A percentile compares a stretch with the other conserved stretches of the same genome.
These are phyloP conservation scores for Benthosema pterotum DNA, from an alignment of 2,797 vertebrate species.

Conservation along the genomic window DNA sequence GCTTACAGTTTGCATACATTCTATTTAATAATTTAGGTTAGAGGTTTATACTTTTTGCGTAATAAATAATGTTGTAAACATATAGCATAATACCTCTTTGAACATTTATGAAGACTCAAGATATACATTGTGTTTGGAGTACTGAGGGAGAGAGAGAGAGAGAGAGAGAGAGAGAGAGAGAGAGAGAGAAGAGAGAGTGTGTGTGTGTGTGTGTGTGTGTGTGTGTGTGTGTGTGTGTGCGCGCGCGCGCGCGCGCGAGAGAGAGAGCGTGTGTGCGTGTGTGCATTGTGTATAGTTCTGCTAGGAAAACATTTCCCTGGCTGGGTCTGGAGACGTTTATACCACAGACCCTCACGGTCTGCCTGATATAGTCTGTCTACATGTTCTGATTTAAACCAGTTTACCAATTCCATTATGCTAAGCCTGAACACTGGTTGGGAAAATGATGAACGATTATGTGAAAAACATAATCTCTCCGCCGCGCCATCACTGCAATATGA, in stretches of 20 bases:
- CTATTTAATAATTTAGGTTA: too few relatives aligned
- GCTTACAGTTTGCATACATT: too few relatives aligned
- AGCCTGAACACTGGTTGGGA: constrained; percentile 82
- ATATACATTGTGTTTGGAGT: too few relatives aligned
- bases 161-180: too few relatives aligned
- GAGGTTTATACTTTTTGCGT: too few relatives aligned
- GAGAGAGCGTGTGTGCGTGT: constrained; percentile 24
- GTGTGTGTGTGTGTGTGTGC: background rate
- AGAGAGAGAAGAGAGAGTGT: background rate
- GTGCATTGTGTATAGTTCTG: constrained; percentile 2
- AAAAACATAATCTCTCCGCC: constrained; percentile 85
- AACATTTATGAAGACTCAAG: too few relatives aligned
- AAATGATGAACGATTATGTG: constrained; percentile 87
- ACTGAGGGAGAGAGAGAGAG: too few relatives aligned
- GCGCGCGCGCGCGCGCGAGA: background rate
- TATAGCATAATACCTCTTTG: too few relatives aligned
- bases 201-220: constrained; percentile 19
- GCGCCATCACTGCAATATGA: constrained; percentile 81
- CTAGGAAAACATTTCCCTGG: constrained; percentile 70
- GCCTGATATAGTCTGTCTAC: constrained; percentile 75
- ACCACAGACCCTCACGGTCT: constrained; percentile 75
- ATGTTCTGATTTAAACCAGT: constrained; percentile 87
- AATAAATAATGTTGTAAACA: too few relatives aligned
- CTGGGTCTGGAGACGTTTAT: constrained; percentile 73
- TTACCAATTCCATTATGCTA: constrained; percentile 90